Base-by-base conservation (phyloP, 2,797 vertebrate genomes). In the Oreochromis grahami region DNA sequence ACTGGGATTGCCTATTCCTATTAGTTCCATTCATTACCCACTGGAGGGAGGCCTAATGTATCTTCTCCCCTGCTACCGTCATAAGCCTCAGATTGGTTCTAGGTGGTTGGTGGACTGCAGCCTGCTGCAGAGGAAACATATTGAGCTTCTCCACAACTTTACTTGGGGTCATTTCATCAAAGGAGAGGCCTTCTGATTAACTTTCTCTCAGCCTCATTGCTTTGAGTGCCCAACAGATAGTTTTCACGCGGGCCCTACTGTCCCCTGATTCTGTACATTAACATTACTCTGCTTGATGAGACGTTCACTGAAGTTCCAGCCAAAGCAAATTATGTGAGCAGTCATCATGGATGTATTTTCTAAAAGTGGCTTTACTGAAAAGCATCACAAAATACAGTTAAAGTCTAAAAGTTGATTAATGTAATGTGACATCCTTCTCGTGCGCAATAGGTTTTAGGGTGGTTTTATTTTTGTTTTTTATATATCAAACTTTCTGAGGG, bases 21-120 rank as follows among this genome's bases (percentile, higher is more conserved):
- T 95, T 95, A 95, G 94, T 96, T 95, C 95, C 93, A 93, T 95
- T 94, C 95, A 95, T 96, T 96, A 96, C 92, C 90, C 93, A 91
- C 85, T 91, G 91, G 85, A 93, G 91, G 88, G 90, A 93, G 86
- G 92, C 91, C 91, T 95, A 94, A 96, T 94, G 94, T 94, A 94
- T 95, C 93, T 93, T 95, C 94, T 94, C 93, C 93, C 93, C 89
- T 78, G 87, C 91, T 60, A 81, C 93, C 93, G 86, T 93, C 93
- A 94, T 94, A 94, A 95, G 94, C 94, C 92, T 88, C 87, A 94
- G 94, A 96, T 95, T 95, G 94, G 94, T 94, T 94, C 93, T 93
- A 87, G 91, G 86, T 95, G 93, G 92, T 91, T 77, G 88, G 92
- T 88, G 82, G 89, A 92, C 94, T 93, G 92, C 90, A 93, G 91